Percentiles rank a stretch among this genome's conserved stretches.
Evolutionary conservation across 1,140 invertebrate species (phyloP).

Genomic region (Choristoneura fumiferana): DNA sequence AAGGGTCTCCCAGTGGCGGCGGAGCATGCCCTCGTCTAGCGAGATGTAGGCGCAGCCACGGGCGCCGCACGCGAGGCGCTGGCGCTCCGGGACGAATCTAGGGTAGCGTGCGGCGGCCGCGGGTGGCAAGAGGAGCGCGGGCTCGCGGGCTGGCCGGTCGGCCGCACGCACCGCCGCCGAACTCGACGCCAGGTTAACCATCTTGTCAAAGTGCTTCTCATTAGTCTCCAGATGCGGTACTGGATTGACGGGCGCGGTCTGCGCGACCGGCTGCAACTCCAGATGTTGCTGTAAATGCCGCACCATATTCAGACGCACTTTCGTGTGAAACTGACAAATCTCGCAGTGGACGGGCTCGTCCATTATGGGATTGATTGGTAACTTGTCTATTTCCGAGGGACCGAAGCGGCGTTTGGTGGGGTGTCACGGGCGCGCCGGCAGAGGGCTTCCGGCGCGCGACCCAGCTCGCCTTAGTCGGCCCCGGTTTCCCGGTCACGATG

Average conservation of each 20-base stretch:
- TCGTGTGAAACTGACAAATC: constrained; percentile 84
- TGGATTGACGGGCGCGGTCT: constrained; percentile 85
- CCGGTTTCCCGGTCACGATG: too few relatives aligned
- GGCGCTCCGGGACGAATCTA: constrained; percentile 82
- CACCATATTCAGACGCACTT: constrained; percentile 87
- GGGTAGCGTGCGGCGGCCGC: constrained; percentile 78
- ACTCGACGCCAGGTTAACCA: constrained; percentile 88
- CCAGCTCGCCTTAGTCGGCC: too few relatives aligned
- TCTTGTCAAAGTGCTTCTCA: constrained; percentile 90
- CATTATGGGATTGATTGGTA: constrained; percentile 84
- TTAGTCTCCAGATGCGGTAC: constrained; percentile 88
- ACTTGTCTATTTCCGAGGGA: constrained; percentile 81
- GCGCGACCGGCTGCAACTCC: constrained; percentile 79
- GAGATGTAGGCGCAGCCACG: constrained; percentile 85
- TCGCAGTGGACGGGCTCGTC: constrained; percentile 81
- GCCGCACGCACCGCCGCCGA: constrained; percentile 78
- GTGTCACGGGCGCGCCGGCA: constrained; percentile 23
- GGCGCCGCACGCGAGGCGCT: constrained; percentile 85
- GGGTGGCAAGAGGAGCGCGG: constrained; percentile 70
- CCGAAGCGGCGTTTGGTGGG: constrained; percentile 45
- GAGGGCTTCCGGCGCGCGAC: background rate
- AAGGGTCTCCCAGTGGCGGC: constrained; percentile 85
- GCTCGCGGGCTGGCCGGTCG: constrained; percentile 35
- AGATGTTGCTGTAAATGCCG: constrained; percentile 85
- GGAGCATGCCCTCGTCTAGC: constrained; percentile 84